phyloP scores from a whole-genome alignment of 64 coral and sea anemone genomes.

The Dendronephthya gigantea region DNA sequence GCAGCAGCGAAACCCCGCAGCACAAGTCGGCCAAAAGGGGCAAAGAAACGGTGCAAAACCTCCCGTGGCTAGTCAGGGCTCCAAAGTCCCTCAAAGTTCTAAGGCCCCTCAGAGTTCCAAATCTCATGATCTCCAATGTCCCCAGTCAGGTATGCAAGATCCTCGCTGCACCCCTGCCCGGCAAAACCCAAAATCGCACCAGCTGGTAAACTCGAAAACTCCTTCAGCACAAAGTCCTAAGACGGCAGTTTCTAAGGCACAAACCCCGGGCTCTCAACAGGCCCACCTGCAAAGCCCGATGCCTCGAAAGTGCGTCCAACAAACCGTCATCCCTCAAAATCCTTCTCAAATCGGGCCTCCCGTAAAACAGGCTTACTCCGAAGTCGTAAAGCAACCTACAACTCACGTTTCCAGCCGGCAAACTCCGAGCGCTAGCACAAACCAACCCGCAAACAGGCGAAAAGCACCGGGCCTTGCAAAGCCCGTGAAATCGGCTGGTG shows the following conservation, averaged over 20 bases:
- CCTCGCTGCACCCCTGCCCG: too few species aligned
- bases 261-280: background rate
- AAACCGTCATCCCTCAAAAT: background rate
- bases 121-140: too few species aligned
- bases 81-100: too few species aligned
- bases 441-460: background rate
- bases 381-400: background rate
- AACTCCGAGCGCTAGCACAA: background rate
- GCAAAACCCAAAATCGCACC: too few species aligned
- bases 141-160: too few species aligned
- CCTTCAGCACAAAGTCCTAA: too few species aligned
- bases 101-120: too few species aligned
- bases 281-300: background rate
- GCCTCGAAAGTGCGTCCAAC: background rate
- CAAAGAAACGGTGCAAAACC: too few species aligned
- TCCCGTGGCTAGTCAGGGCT: too few species aligned
- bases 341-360: background rate
- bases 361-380: background rate
- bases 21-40: background rate
- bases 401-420: background rate
- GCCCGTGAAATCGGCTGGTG: background rate
- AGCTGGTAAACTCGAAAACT: too few species aligned
- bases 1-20: background rate
- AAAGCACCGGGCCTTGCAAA: background rate
- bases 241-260: background rate